Conservation (phyloP, 2,888 invertebrate genomes). For the Ypsolopha scabrella region DNA sequence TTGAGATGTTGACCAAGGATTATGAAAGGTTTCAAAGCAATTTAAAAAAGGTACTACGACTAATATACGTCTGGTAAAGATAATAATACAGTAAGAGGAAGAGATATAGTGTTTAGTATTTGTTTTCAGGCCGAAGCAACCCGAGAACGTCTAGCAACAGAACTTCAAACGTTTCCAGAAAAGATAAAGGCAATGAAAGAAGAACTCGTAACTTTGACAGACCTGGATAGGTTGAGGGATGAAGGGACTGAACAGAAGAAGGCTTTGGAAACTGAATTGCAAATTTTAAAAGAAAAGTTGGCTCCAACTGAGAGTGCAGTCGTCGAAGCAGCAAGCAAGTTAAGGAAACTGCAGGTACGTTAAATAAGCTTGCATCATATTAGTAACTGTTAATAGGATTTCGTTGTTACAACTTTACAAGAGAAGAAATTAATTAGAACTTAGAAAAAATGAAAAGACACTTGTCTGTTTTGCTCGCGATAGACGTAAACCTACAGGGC, state of each 20-base stretch:
- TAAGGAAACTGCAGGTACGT: slow-evolving; percentile 62
- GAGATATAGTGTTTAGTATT: neutral
- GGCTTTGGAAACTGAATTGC: slow-evolving; percentile 59
- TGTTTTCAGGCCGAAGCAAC: slow-evolving; percentile 48
- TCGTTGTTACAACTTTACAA: neutral
- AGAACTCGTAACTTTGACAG: slow-evolving; percentile 72
- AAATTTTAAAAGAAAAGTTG: slow-evolving; percentile 55
- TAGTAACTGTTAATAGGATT: neutral
- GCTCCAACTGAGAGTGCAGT: slow-evolving; percentile 61
- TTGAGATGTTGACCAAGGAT: slow-evolving; percentile 48
- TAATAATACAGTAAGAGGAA: neutral
- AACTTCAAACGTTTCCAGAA: slow-evolving; percentile 76
- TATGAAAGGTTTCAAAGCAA: slow-evolving; percentile 73
- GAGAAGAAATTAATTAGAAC: neutral
- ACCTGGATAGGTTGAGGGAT: slow-evolving; percentile 70
- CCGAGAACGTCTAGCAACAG: slow-evolving; percentile 56
- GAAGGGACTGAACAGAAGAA: slow-evolving; percentile 68
- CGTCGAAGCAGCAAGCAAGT: slow-evolving; percentile 54
- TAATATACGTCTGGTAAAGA: neutral
- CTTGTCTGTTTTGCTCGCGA: no score
- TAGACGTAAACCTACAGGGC: no score
- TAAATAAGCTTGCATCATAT: neutral
- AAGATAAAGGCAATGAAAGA: slow-evolving; percentile 75
- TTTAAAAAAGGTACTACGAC: slow-evolving; percentile 63
- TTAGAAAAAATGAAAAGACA: neutral